Evolutionary conservation across 1,140 invertebrate species (phyloP), one percentile per base, ranked within the genome.

Genomic region (Drosophila athabasca): DNA sequence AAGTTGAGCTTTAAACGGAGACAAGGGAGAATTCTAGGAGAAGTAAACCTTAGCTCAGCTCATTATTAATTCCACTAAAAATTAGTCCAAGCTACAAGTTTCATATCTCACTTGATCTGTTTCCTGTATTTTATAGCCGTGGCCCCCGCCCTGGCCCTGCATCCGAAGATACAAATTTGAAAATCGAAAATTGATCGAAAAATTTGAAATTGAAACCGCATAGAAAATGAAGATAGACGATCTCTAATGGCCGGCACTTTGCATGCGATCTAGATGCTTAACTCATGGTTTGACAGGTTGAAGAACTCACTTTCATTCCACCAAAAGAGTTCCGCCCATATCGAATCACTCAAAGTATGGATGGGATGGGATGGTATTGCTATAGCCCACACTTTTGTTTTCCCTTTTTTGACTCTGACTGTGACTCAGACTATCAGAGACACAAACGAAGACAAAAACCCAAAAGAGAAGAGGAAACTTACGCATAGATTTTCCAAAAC

Each of bases 241-340:
- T 71, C 68, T 70, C 8, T 71, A 74, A 74, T 74, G 71, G 15
- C 50, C 11, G 62, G 59, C 59, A 73, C 68, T 73, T 73, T 73
- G 70, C 70, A 73, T 73, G 15, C 51, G 62, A 76, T 76, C 78
- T 76, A 64, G 43, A 80, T 72, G 54, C 57, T 64, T 84, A 76
- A 84, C 66, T 84, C 76, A 84, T 76, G 31, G 8, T 61, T 66
- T 80, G 72, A 79, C 81, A 85, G 67, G 51, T 80, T 62, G 59
- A 65, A 76, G 67, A 54, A 77, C 65, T 77, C 73, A 85, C 80
- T 84, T 84, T 84, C 80, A 80, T 73, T 73, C 49, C 45, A 45
- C 31, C 13, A 62, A 53, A 76, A 35, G 8, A 3, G 61, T 84
- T 76, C 69, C 80, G 72, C 76, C 81, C 76, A 71, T 84, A 84